Base-by-base conservation (phyloP, 2,888 invertebrate genomes). In the Microctonus aethiopoides region DNA sequence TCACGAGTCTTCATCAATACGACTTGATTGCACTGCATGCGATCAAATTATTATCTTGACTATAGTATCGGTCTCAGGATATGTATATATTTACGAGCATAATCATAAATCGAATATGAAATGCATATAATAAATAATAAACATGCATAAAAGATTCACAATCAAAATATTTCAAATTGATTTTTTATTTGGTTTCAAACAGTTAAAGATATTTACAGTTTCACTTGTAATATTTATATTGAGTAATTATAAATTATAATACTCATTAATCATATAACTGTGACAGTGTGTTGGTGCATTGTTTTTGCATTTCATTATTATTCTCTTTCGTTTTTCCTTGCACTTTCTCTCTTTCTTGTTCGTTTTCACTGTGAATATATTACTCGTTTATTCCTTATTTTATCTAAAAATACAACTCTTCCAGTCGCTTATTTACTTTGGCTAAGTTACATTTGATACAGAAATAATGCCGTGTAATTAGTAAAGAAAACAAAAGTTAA, bases 351-450 rank as follows among this genome's bases (percentile, higher is more conserved):
- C 16, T 0, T 6, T 57, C 20, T 66, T 26, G 36, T 60, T 64
- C 34, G 22, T 32, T 29, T 41, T 68, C 68, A 68, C 73, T 70
- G 68, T 71, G 66, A n/a, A 6, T 46, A 16, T 73, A 67, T 73
- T 62, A 61, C 67, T 71, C 70, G 69, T 71, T 64, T 69, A 57
- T 54, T 51, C 65, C 70, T 62, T 61, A 65, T 72, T 67, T 66
- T 68, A 66, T 70, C 73, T 75, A 73, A 73, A 75, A 73, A 75
- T 75, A 75, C 67, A 34, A 65, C 61, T 62, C 73, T 73, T 71
- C 73, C 73, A 71, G 69, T 59, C 72, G 52, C 68, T 73, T 51
- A 70, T 69, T 59, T 54, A 67, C 67, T 61, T 61, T 68, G 66
- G 54, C 7, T 65, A 59, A 26, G 1, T 59, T 60, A 60, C 61